phyloP scores from a whole-genome alignment of 2,113 vertebrate genomes.

The Labrus mixtus region DNA sequence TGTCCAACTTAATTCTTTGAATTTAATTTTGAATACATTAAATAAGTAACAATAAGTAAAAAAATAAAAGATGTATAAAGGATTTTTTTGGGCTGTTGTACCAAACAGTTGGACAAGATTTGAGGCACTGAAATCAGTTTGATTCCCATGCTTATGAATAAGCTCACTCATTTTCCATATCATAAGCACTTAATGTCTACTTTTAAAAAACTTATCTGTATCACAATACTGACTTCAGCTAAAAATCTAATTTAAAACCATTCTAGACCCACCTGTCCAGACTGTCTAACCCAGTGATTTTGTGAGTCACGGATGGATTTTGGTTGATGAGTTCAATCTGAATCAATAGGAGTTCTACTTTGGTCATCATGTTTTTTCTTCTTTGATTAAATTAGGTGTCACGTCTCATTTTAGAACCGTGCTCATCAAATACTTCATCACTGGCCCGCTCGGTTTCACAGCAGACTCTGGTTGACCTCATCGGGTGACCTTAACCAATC shows the following conservation, averaged over 20 bases:
- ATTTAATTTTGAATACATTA: too few species aligned
- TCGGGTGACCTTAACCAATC: slow-evolving; percentile 67
- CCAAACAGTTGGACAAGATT: too few species aligned
- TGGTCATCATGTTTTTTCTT: slow-evolving; percentile 32
- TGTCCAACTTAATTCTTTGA: not conserved
- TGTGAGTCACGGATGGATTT: not conserved
- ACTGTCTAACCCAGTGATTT: not conserved
- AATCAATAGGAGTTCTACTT: slow-evolving; percentile 32
- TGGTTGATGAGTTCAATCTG: slow-evolving; percentile 35
- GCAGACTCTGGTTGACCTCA: slow-evolving; percentile 61
- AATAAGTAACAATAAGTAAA: too few species aligned
- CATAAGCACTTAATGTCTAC: not conserved
- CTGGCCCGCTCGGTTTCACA: slow-evolving; percentile 50
- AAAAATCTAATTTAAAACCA: not conserved
- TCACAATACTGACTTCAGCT: not conserved
- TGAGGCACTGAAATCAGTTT: too few species aligned
- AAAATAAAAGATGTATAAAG: not conserved
- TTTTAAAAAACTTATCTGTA: not conserved
- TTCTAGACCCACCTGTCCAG: not conserved
- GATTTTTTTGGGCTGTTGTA: not conserved
- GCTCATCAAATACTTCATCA: slow-evolving; percentile 68
- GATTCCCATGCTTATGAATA: not conserved
- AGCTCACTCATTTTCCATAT: not conserved
- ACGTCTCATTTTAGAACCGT: slow-evolving; percentile 62
- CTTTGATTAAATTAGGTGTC: slow-evolving; percentile 56